These are phyloP conservation scores for Chelonoidis abingdonii DNA, from an alignment of 2,113 vertebrate genomes.

Conservation along the genomic window DNA sequence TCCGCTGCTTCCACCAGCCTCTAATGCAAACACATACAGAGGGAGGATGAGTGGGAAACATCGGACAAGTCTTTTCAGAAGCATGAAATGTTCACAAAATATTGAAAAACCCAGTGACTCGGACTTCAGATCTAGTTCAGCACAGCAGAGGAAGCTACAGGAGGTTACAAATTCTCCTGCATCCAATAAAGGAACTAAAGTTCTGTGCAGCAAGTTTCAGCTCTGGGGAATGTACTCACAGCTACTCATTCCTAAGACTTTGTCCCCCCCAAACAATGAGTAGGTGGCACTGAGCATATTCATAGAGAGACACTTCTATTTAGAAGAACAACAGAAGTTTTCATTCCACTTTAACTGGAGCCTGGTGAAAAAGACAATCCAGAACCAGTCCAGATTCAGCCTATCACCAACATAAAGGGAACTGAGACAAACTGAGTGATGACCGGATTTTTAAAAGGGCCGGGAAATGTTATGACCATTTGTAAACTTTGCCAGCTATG, in stretches of 20 bases:
- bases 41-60: neutral
- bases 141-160: neutral
- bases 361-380: slow-evolving; percentile 45
- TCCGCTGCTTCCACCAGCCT: slow-evolving; percentile 92
- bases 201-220: neutral
- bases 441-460: neutral
- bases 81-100: neutral
- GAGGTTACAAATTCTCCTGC: neutral
- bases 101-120: neutral
- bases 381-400: slow-evolving; percentile 29
- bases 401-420: slow-evolving; percentile 34
- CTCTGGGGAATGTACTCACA: slow-evolving; percentile 6
- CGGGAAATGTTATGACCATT: neutral
- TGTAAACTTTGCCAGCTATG: slow-evolving; percentile 27
- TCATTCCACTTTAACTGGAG: slow-evolving; percentile 24
- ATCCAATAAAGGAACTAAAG: neutral
- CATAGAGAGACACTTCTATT: slow-evolving; percentile 3
- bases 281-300: neutral
- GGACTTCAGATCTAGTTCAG: neutral
- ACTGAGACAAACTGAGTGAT: slow-evolving; percentile 20
- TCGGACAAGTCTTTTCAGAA: neutral
- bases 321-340: slow-evolving; percentile 22
- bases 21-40: slow-evolving; percentile 71
- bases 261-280: neutral
- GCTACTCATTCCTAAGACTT: slow-evolving; percentile 1